Conservation (phyloP, 1,140 invertebrate species). For the Limonius californicus region DNA sequence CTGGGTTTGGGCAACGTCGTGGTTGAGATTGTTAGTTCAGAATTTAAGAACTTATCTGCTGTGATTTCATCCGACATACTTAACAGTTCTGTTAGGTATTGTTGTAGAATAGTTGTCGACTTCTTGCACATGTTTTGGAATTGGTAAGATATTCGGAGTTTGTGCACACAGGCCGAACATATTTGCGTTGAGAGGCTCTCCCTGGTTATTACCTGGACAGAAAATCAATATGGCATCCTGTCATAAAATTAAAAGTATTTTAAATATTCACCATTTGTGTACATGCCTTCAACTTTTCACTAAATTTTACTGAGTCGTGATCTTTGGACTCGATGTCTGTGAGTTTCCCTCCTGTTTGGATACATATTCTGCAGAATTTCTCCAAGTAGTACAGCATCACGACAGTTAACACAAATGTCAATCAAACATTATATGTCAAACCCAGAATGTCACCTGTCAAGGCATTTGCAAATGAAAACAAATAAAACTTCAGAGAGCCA, state of each 20-base stretch:
- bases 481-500: constrained; percentile 3
- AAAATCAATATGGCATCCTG: constrained; percentile 42
- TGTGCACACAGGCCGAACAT: constrained; percentile 39
- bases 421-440: constrained; percentile 44
- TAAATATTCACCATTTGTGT: constrained; percentile 42
- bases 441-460: constrained; percentile 44
- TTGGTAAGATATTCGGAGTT: constrained; percentile 41
- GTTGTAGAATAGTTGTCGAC: constrained; percentile 40
- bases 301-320: constrained; percentile 40
- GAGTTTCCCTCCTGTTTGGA: constrained; percentile 37
- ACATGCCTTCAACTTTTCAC: constrained; percentile 41
- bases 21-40: constrained; percentile 36
- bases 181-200: constrained; percentile 40
- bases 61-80: constrained; percentile 25
- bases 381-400: constrained; percentile 43
- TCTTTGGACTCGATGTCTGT: constrained; percentile 39
- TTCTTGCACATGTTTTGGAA: constrained; percentile 44
- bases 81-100: constrained; percentile 38
- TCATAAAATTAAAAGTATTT: constrained; percentile 27
- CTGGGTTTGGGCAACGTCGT: constrained; percentile 22
- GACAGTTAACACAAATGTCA: constrained; percentile 36
- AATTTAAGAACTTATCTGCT: constrained; percentile 35
- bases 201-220: constrained; percentile 34
- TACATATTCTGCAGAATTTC: constrained; percentile 44
- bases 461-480: background rate